Percentiles rank a stretch among this genome's conserved stretches.
Evolutionary conservation across 2,113 vertebrate genomes (phyloP).

Genomic region (Nesogale talazaci): DNA sequence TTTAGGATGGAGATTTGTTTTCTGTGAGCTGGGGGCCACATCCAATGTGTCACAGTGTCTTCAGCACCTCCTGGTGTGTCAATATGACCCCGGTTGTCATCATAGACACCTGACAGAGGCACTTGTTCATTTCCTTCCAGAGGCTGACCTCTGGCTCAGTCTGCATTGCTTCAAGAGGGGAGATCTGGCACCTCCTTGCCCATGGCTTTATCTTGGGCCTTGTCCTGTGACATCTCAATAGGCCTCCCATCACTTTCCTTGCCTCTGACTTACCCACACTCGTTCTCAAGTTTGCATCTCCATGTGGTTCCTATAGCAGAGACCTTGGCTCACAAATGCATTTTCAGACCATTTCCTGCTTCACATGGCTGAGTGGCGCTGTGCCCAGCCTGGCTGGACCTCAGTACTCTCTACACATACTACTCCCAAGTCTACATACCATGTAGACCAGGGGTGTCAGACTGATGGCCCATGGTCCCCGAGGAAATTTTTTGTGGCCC

Average conservation of each 20-base stretch:
- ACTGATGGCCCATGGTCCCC: no score
- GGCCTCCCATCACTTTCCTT: background rate
- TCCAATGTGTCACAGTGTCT: background rate
- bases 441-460: background rate
- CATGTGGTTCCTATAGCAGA: background rate
- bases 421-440: background rate
- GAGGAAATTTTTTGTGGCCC: no score
- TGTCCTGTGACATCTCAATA: background rate
- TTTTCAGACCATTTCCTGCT: background rate
- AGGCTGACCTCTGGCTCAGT: background rate
- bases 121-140: background rate
- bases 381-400: background rate
- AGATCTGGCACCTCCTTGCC: background rate
- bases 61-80: background rate
- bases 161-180: background rate
- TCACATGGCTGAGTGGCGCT: background rate
- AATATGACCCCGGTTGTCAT: background rate
- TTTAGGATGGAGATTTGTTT: background rate
- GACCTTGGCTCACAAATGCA: background rate
- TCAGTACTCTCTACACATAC: background rate
- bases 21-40: background rate
- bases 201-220: background rate
- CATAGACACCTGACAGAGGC: background rate
- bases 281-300: background rate
- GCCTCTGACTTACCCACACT: background rate